These are phyloP conservation scores for Alfaro cultratus DNA, from an alignment of 2,797 vertebrate genomes.

Conservation along the genomic window DNA sequence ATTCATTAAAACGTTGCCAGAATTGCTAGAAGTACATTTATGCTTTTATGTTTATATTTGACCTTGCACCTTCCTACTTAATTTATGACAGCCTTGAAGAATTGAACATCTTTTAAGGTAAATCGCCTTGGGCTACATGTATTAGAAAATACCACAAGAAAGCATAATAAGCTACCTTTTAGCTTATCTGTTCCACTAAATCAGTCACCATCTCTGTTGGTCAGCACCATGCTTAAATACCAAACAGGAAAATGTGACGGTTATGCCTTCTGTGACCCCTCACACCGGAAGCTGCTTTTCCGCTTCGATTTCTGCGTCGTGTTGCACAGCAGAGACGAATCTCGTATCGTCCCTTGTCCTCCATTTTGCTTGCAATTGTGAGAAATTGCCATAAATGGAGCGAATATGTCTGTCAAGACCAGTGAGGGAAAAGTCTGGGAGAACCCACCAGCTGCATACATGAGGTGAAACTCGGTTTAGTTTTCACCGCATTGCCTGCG, in stretches of 20 bases:
- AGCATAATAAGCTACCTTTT: not conserved
- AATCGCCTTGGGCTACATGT: not conserved
- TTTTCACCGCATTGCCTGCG: slow-evolving; percentile 16
- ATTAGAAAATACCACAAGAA: not conserved
- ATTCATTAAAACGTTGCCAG: not conserved
- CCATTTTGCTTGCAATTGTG: slow-evolving; percentile 11
- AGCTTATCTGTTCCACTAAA: slow-evolving; percentile 2
- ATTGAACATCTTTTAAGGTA: not conserved
- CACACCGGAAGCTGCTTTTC: slow-evolving; percentile 25
- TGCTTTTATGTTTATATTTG: not conserved
- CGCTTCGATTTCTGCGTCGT: slow-evolving; percentile 22
- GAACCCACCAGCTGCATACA: slow-evolving; percentile 65
- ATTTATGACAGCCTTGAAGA: not conserved
- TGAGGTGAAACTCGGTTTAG: slow-evolving; percentile 67
- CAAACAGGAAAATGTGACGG: slow-evolving; percentile 30
- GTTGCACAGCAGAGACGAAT: slow-evolving; percentile 22
- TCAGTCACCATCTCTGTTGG: slow-evolving; percentile 55
- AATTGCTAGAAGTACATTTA: not conserved
- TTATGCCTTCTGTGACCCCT: slow-evolving; percentile 45
- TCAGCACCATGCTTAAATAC: slow-evolving; percentile 50
- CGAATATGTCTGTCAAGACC: slow-evolving; percentile 59
- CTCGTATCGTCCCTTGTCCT: not conserved
- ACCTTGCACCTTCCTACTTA: not conserved
- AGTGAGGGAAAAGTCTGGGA: slow-evolving; percentile 58
- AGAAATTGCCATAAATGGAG: slow-evolving; percentile 57